These are phyloP conservation scores for Phytoseiulus persimilis DNA, from an alignment of 2,888 invertebrate genomes.

Conservation along the genomic window DNA sequence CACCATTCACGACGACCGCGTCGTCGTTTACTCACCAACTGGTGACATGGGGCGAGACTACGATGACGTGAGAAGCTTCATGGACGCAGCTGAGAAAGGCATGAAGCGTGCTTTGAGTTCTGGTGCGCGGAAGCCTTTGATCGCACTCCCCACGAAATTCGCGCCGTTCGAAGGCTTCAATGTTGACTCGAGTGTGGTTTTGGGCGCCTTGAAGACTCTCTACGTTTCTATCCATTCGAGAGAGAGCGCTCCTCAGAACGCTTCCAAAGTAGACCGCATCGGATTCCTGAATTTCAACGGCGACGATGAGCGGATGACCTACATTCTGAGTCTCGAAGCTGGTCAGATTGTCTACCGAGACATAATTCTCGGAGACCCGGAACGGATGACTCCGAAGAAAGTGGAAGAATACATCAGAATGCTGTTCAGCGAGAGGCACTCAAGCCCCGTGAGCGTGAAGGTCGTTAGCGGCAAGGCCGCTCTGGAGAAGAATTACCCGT, in stretches of 20 bases:
- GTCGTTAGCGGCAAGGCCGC: background rate
- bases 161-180: slow-evolving; percentile 56
- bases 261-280: slow-evolving; percentile 55
- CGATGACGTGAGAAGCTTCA: slow-evolving; percentile 66
- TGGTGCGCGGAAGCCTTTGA: slow-evolving; percentile 68
- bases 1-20: background rate
- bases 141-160: slow-evolving; percentile 56
- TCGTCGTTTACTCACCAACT: slow-evolving; percentile 64
- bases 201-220: slow-evolving; percentile 76
- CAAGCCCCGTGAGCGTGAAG: background rate
- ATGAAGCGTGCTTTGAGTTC: slow-evolving; percentile 64
- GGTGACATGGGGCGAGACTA: slow-evolving; percentile 69
- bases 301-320: slow-evolving; percentile 1
- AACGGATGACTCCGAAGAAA: slow-evolving; percentile 73
- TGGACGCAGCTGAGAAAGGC: slow-evolving; percentile 60
- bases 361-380: slow-evolving; percentile 75
- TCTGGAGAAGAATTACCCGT: background rate
- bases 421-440: background rate
- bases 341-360: slow-evolving; percentile 54
- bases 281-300: slow-evolving; percentile 42
- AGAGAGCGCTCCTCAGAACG: slow-evolving; percentile 61
- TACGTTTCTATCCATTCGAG: slow-evolving; percentile 77
- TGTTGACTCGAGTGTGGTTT: slow-evolving; percentile 60
- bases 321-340: slow-evolving; percentile 18
- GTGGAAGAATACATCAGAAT: slow-evolving; percentile 62